Evolutionary conservation across 1,140 invertebrate genomes (phyloP).

Genomic region (Scaptomyza graminum): DNA sequence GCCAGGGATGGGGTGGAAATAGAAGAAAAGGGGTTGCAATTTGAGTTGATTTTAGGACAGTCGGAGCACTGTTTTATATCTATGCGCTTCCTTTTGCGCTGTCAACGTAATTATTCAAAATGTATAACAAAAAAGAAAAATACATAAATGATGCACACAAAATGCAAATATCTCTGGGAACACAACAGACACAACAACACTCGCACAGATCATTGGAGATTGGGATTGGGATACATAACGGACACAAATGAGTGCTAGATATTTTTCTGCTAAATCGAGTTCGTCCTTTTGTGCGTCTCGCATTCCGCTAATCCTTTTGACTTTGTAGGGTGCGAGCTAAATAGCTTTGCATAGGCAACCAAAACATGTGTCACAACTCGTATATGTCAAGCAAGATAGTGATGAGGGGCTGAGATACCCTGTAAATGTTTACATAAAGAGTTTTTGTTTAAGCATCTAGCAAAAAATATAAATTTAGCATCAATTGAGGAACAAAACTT

Average conservation of each 20-base stretch:
- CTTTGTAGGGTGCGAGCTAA: constrained; percentile 72
- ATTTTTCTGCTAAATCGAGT: constrained; percentile 81
- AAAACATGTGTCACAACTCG: constrained; percentile 66
- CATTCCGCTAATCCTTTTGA: constrained; percentile 72
- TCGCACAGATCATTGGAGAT: background rate
- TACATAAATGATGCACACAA: constrained; percentile 68
- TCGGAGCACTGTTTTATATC: constrained; percentile 35
- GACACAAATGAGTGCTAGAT: constrained; percentile 64
- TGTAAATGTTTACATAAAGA: no score
- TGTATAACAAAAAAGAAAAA: constrained; percentile 38
- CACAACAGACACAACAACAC: background rate
- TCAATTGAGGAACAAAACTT: no score
- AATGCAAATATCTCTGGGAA: constrained; percentile 76
- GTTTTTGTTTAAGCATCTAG: no score
- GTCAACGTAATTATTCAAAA: constrained; percentile 73
- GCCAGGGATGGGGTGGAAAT: background rate
- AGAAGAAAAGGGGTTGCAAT: constrained; percentile 55
- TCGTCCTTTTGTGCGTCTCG: constrained; percentile 47
- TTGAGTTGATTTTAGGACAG: constrained; percentile 11
- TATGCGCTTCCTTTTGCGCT: constrained; percentile 60
- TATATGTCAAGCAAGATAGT: constrained; percentile 54
- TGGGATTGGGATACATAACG: background rate
- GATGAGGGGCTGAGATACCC: constrained; percentile 11
- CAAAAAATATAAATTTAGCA: no score
- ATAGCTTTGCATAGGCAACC: constrained; percentile 39